A percentile compares a stretch with the other conserved stretches of the same genome.
Evolutionary conservation across 1,140 invertebrate species (phyloP).

Genomic region (Drosophila obscura): DNA sequence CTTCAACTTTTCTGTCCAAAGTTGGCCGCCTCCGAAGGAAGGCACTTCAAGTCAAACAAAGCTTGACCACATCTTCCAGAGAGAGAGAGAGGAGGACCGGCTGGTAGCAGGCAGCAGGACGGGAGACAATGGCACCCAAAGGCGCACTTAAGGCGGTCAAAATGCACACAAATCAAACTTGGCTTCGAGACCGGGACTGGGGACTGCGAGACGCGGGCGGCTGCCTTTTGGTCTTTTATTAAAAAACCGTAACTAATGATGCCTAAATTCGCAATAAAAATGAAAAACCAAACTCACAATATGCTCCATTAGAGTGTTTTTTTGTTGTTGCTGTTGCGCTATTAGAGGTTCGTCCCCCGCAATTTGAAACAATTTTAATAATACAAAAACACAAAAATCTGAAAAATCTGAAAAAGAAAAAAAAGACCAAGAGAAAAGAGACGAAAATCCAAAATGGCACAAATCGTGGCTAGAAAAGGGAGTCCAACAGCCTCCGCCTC

Average conservation of each 20-base stretch:
- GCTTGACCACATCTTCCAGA: constrained; percentile 60
- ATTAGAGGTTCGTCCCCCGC: constrained; percentile 62
- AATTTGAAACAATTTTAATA: constrained; percentile 82
- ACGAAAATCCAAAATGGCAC: constrained; percentile 52
- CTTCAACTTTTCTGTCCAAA: constrained; percentile 48
- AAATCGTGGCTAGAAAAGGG: constrained; percentile 36
- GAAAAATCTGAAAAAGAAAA: not conserved
- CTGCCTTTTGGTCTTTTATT: constrained; percentile 72
- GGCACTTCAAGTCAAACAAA: constrained; percentile 65
- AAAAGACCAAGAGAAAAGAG: constrained; percentile 2
- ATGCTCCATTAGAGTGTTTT: constrained; percentile 76
- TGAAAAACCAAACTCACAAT: constrained; percentile 73
- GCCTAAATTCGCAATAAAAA: constrained; percentile 82
- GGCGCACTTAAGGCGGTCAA: constrained; percentile 71
- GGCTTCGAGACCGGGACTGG: constrained; percentile 27
- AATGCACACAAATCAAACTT: constrained; percentile 78
- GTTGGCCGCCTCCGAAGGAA: constrained; percentile 27
- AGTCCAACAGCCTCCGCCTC: no score
- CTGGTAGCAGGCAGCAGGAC: constrained; percentile 2
- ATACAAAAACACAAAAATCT: constrained; percentile 45
- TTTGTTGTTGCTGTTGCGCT: constrained; percentile 48
- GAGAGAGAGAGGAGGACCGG: not conserved
- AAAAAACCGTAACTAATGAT: constrained; percentile 82
- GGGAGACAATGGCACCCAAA: constrained; percentile 72
- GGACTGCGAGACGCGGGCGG: not conserved